Evolutionary conservation across 2,113 vertebrate genomes (phyloP).

Genomic region (Cryptoleucopteryx plumbea): DNA sequence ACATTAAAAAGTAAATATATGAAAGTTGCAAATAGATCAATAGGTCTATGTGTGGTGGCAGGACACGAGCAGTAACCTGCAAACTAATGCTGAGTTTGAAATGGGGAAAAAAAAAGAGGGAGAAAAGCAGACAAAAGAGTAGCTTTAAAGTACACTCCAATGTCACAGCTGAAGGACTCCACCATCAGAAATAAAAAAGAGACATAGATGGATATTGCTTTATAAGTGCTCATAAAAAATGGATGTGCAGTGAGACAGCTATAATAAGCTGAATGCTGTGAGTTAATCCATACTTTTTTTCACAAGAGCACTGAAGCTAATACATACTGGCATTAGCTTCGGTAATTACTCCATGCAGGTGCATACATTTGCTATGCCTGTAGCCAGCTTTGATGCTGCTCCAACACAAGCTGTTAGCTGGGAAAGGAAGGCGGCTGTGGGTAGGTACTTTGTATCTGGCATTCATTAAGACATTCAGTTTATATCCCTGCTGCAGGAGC

Average conservation of each 20-base stretch:
- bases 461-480: not conserved
- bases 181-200: constrained; percentile 1
- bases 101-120: not conserved
- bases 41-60: not conserved
- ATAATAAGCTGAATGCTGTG: constrained; percentile 4
- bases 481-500: not conserved
- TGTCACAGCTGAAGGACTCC: constrained; percentile 3
- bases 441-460: not conserved
- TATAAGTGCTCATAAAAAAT: constrained; percentile 6
- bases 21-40: not conserved
- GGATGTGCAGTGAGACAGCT: constrained; percentile 7
- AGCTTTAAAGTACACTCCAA: not conserved
- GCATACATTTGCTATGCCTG: not conserved
- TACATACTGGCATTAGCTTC: not conserved
- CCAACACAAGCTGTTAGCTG: constrained; percentile 27
- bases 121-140: not conserved
- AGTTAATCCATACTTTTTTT: constrained; percentile 32
- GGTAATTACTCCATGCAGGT: constrained; percentile 50
- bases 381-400: constrained; percentile 45
- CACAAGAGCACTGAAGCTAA: constrained; percentile 40
- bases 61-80: not conserved
- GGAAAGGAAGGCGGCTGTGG: constrained; percentile 8
- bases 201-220: not conserved
- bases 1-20: not conserved
- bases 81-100: not conserved